These are phyloP conservation scores for Priocnemis perturbator DNA, from an alignment of 2,888 invertebrate species.

Conservation along the genomic window DNA sequence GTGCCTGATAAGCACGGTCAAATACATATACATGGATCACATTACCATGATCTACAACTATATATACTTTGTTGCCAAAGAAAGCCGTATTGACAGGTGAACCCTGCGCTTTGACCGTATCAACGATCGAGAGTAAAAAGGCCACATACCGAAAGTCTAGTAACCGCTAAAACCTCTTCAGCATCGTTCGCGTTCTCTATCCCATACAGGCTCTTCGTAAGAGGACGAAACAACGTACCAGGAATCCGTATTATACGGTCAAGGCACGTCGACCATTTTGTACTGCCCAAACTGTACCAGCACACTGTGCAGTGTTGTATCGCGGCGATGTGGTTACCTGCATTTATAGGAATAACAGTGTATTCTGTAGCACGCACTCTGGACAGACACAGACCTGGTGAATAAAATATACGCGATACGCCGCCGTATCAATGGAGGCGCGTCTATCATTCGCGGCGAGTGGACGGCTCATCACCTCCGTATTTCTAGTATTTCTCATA, in stretches of 20 bases:
- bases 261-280: conserved; percentile 68
- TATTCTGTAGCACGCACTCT: too few relatives aligned
- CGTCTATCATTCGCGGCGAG: too few relatives aligned
- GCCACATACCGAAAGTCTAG: conserved; percentile 44
- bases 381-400: too few relatives aligned
- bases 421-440: too few relatives aligned
- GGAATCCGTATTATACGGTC: conserved; percentile 49
- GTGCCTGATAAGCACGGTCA: too few relatives aligned
- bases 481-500: too few relatives aligned
- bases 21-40: too few relatives aligned
- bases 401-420: too few relatives aligned
- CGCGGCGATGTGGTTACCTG: conserved; percentile 13
- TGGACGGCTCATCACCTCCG: too few relatives aligned
- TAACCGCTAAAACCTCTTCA: conserved; percentile 45
- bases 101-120: conserved; percentile 26
- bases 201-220: conserved; percentile 35
- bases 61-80: conserved; percentile 65
- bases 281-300: conserved; percentile 44
- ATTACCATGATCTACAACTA: conserved; percentile 3
- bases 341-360: background rate
- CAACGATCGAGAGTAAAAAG: conserved; percentile 14
- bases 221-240: conserved; percentile 39
- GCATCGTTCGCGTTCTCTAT: conserved; percentile 32
- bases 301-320: conserved; percentile 10
- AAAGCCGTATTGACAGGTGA: conserved; percentile 66